Conservation (phyloP, 1,140 invertebrate species). For the Himalopsyche phryganea region DNA sequence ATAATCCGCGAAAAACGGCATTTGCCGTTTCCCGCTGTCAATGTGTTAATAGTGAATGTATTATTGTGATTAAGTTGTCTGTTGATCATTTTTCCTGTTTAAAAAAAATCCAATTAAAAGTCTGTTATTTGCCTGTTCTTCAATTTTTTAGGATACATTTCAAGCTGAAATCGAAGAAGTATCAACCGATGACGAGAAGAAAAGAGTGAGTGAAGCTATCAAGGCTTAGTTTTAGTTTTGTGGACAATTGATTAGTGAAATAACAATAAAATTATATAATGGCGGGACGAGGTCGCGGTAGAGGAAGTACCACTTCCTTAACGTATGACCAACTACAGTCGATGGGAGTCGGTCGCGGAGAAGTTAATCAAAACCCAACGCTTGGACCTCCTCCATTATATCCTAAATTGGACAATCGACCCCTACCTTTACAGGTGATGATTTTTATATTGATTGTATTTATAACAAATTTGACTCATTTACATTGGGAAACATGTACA, state of each 20-base stretch:
- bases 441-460: neutral
- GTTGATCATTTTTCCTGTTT: no score
- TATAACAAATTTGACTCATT: neutral
- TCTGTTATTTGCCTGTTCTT: no score
- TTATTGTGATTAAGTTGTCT: no score
- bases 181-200: slow-evolving; percentile 29
- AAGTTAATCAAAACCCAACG: slow-evolving; percentile 39
- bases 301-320: slow-evolving; percentile 42
- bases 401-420: slow-evolving; percentile 49
- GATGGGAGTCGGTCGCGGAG: slow-evolving; percentile 45
- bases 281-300: slow-evolving; percentile 47
- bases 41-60: no score
- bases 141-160: slow-evolving; percentile 33
- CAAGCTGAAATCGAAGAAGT: slow-evolving; percentile 33
- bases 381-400: slow-evolving; percentile 48
- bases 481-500: no score
- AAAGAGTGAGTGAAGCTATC: slow-evolving; percentile 18
- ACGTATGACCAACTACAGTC: slow-evolving; percentile 50
- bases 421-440: slow-evolving; percentile 39
- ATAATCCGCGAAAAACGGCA: no score
- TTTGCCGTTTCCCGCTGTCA: no score
- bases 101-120: no score
- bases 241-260: slow-evolving; percentile 1
- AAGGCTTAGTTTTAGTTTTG: slow-evolving; percentile 18
- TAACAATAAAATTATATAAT: slow-evolving; percentile 33